Evolutionary conservation across 1,140 invertebrate genomes (phyloP), one percentile per base, ranked within the genome.

Genomic region (Aradophagus sp.): DNA sequence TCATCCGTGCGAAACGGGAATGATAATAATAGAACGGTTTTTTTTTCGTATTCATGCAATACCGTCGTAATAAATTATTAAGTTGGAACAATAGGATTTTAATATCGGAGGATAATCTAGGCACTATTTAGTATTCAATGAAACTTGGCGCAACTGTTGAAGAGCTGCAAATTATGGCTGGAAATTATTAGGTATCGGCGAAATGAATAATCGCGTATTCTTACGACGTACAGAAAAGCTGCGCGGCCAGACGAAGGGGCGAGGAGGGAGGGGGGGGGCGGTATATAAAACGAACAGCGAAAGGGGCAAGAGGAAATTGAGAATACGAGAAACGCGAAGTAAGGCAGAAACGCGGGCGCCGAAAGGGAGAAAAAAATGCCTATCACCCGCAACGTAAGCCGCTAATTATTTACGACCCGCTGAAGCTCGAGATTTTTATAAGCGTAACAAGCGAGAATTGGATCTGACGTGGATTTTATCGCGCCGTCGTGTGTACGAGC

Each of bases 391-490:
- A 41, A 48, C 36, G 45, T 63, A 58, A 63, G 59, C 67, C 39
- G 53, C 67, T 71, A 71, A 71, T 65, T 65, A 71, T 71, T 58
- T 63, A 71, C 59, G 59, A 63, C 34, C 38, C 31, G 38, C 1
- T 27, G 52, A 45, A 58, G 26, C 23, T 39, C 29, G 52, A 56
- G 50, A 69, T 56, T 69, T 62, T 55, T 61, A 59, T 47, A 62
- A 61, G 12, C 55, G 34, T 55, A 59, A 47, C 36, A 42, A 50
- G 45, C 35, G 34, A 50, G 50, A 66, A 50, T 47, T 50, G 45
- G 13, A 42, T 48, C 45, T 56, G 62, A 66, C 50, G 26, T 47
- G 42, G 1, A 42, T 39, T 65, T 55, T 19, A 39, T 47, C 39
- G 48, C 11, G 31, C 16, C n/a, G n/a, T 47, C 7, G 20, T 23